Evolutionary conservation across 1,140 invertebrate genomes (phyloP), one percentile per base, ranked within the genome.

Genomic region (Zaprionus inermis): DNA sequence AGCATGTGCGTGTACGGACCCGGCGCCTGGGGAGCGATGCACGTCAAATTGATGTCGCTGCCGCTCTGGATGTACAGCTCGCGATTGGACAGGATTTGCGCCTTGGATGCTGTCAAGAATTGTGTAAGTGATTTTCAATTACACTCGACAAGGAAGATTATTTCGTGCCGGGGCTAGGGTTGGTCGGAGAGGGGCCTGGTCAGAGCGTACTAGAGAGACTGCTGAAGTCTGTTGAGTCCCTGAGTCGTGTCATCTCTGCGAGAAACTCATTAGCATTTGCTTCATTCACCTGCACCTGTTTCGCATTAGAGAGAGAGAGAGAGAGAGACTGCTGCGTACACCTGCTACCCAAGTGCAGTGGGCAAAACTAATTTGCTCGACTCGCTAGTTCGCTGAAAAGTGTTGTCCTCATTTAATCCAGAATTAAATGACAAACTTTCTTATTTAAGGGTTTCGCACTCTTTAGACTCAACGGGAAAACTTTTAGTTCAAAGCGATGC

Each of bases 1-100:
- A 97, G 97, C 92, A 98, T 97, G 93, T 97, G 97, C 79, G 95
- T 95, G 41, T 97, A 97, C n/a, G 97, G 97, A 75, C 97, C 96
- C 0, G 97, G 96, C 28, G 96, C 97, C 91, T 97, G 96, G 73
- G 95, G 94, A 6, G 97, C 97, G 71, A 97, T 94, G 93, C 97
- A 98, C 56, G 97, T 98, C 80, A 98, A 94, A 93, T 97, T 98
- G 91, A 98, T 97, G 93, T 97, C 97, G 78, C 96, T 97, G 34
- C 97, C 97, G 79, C 96, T 97, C 79, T 97, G 96, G 85, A 98
- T 96, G 93, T 96, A 97, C 73, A 97, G 93, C 92, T 97, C 97
- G 14, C 96, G 94, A 80, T 96, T 97, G 16, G 97, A 96, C 58
- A 96, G 92, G 81, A 98, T 98, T 93, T 97, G 96, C 32, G 97